Evolutionary conservation across 2,113 vertebrate species (phyloP).

Genomic region (Saimiri boliviensis): DNA sequence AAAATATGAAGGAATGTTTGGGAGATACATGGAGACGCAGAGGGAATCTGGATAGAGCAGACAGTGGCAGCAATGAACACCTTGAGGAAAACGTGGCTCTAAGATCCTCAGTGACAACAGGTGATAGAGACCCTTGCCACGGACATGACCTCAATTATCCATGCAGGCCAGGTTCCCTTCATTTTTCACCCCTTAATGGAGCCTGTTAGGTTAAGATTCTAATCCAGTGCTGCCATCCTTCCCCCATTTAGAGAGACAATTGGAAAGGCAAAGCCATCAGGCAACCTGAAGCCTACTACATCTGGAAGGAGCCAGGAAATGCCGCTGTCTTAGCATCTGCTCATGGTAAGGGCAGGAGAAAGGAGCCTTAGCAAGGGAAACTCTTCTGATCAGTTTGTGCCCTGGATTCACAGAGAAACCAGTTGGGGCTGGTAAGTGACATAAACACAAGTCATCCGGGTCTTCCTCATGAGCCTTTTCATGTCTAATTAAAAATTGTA

Average conservation of each 20-base stretch:
- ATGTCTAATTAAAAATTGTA: background rate
- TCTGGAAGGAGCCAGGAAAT: background rate
- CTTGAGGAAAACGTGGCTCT: too few relatives aligned
- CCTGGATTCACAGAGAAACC: background rate
- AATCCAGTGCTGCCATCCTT: background rate
- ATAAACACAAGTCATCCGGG: background rate
- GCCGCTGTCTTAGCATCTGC: background rate
- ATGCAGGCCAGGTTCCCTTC: too few relatives aligned
- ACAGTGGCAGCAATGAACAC: background rate
- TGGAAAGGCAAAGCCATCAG: background rate
- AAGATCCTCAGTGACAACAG: background rate
- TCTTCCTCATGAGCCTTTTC: background rate
- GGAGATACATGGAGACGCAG: accelerated
- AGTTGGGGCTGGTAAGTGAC: background rate
- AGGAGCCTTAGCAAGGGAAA: background rate
- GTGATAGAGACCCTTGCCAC: background rate
- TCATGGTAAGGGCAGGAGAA: background rate
- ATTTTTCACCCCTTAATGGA: background rate
- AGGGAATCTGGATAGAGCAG: background rate
- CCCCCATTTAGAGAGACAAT: background rate
- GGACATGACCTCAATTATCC: background rate
- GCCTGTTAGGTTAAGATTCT: background rate
- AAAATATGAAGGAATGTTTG: background rate
- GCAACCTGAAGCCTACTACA: background rate
- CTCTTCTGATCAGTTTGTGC: background rate